Evolutionary conservation across 2,113 vertebrate species (phyloP).

Genomic region (Spheniscus mendiculus): DNA sequence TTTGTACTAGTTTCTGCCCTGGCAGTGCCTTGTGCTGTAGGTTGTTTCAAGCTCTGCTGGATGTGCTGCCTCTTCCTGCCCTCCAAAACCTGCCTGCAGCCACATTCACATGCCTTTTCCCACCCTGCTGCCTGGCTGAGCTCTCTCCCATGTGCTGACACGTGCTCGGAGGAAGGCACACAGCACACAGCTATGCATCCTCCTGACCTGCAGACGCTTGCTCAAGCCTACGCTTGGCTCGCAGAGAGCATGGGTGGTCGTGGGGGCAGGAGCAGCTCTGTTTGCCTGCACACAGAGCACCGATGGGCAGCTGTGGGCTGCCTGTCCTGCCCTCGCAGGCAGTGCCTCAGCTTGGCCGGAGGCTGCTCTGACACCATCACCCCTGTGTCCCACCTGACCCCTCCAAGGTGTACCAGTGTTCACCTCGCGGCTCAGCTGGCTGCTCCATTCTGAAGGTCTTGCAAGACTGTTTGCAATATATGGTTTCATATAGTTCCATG

Average conservation of each 20-base stretch:
- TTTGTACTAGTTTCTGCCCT: background rate
- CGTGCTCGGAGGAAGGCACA: rapidly evolving
- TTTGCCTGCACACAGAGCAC: rapidly evolving
- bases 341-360: background rate
- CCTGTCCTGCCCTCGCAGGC: background rate
- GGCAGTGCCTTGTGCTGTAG: background rate
- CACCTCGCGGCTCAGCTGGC: background rate
- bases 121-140: background rate
- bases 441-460: background rate
- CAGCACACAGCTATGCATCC: background rate
- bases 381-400: background rate
- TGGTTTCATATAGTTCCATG: background rate
- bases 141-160: rapidly evolving
- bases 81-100: background rate
- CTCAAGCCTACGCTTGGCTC: rapidly evolving
- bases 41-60: background rate
- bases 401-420: rapidly evolving
- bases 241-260: rapidly evolving
- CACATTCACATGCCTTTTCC: rapidly evolving
- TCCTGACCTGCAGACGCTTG: too few species aligned
- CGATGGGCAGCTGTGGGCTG: rapidly evolving
- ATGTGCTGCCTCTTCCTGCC: background rate
- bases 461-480: background rate
- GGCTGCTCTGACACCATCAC: background rate
- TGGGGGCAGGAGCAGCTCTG: background rate